These are phyloP conservation scores for Sericinus montela DNA, from an alignment of 2,888 invertebrate genomes.

Conservation along the genomic window DNA sequence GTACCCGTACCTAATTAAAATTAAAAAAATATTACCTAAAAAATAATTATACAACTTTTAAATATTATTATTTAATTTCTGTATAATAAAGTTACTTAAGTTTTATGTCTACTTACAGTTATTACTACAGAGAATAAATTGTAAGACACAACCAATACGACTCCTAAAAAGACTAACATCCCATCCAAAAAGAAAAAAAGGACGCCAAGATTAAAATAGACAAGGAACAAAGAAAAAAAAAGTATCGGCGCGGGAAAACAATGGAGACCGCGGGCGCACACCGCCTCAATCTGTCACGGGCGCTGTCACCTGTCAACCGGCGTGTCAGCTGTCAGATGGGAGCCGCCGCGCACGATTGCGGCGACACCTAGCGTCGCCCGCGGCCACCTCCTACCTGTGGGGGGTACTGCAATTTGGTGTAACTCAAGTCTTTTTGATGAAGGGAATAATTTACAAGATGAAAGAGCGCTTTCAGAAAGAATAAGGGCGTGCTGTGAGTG, in stretches of 20 bases:
- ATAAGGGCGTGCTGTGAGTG: no score
- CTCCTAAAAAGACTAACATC: constrained; percentile 8
- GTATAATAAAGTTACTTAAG: no score
- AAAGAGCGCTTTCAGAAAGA: no score
- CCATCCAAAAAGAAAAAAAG: constrained; percentile 5
- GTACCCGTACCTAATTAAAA: no score
- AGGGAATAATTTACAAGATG: not conserved
- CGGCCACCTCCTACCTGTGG: constrained; percentile 18
- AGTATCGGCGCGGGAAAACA: constrained; percentile 44
- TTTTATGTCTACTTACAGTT: no score
- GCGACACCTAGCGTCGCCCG: constrained; percentile 32
- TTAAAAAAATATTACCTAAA: no score
- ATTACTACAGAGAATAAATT: not conserved
- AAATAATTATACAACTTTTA: no score
- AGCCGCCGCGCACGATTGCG: constrained; percentile 22
- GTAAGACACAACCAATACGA: not conserved
- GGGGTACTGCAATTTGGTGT: not conserved
- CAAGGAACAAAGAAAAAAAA: constrained; percentile 36
- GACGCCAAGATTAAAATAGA: constrained; percentile 30
- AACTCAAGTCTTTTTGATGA: not conserved
- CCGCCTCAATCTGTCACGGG: constrained; percentile 67
- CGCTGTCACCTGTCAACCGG: constrained; percentile 46
- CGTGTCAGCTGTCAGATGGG: constrained; percentile 49
- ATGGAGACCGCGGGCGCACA: constrained; percentile 46
- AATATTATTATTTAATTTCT: no score